Percentiles rank a stretch among this genome's conserved stretches.
These are phyloP conservation scores for Antheraea mylitta DNA, from an alignment of 1,140 invertebrate species.

Conservation along the genomic window DNA sequence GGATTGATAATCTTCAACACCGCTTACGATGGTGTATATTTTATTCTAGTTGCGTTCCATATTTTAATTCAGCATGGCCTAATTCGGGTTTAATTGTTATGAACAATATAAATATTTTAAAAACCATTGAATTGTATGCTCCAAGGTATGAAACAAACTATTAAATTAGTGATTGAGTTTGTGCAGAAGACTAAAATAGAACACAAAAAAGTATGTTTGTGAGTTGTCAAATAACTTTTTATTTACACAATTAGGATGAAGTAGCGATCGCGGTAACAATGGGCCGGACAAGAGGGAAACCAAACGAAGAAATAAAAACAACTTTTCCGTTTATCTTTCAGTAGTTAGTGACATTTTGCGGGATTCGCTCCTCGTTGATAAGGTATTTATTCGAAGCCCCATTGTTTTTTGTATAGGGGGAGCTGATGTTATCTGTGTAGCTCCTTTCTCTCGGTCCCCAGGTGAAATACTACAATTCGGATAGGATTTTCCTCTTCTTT, in stretches of 20 bases:
- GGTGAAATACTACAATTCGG: too few species aligned
- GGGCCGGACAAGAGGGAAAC: neutral
- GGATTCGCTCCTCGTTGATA: conserved; percentile 45
- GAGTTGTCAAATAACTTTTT: neutral
- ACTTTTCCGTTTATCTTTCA: conserved; percentile 49
- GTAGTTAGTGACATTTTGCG: conserved; percentile 52
- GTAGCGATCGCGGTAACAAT: neutral
- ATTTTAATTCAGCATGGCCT: too few species aligned
- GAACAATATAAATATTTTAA: too few species aligned
- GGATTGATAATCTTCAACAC: too few species aligned
- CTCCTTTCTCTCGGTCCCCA: conserved; percentile 18
- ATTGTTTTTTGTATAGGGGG: neutral
- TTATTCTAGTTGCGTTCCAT: too few species aligned
- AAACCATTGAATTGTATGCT: too few species aligned
- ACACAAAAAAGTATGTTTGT: neutral
- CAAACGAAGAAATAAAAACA: conserved; percentile 12
- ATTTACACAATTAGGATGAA: neutral
- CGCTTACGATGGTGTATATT: too few species aligned
- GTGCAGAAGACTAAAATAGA: neutral
- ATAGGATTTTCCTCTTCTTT: too few species aligned
- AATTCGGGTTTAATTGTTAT: too few species aligned
- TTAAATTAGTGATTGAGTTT: too few species aligned
- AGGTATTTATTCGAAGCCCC: conserved; percentile 48
- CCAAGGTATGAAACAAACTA: too few species aligned
- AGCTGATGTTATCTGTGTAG: conserved; percentile 33